Conservation (phyloP, 2,888 invertebrate species). For the Coronaproctus castanopsis region DNA sequence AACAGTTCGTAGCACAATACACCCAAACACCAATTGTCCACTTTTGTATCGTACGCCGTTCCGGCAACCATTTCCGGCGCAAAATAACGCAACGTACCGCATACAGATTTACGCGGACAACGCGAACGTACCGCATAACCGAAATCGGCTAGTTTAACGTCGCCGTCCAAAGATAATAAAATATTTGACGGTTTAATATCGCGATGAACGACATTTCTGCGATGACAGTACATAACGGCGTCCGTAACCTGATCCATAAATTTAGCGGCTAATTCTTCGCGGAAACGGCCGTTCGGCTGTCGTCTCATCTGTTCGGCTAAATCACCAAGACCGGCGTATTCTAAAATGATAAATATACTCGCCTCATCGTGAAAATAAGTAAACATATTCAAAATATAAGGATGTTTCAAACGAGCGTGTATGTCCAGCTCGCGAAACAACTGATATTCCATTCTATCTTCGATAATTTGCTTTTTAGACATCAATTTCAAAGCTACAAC, state of each 20-base stretch:
- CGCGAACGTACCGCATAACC: conserved; percentile 57
- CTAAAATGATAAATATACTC: conserved; percentile 68
- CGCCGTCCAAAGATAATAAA: conserved; percentile 48
- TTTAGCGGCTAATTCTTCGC: conserved; percentile 39
- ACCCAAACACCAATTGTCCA: conserved; percentile 91
- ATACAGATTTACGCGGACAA: conserved; percentile 50
- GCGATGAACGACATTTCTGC: conserved; percentile 69
- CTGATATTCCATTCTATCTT: conserved; percentile 50
- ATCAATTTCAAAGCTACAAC: conserved; percentile 48
- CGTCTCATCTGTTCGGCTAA: conserved; percentile 55
- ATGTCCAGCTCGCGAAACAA: conserved; percentile 82
- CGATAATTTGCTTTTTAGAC: conserved; percentile 59
- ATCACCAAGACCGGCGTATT: conserved; percentile 71
- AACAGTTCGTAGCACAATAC: conserved; percentile 81
- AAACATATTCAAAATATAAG: conserved; percentile 59
- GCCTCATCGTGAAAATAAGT: conserved; percentile 78
- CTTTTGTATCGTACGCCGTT: conserved; percentile 54
- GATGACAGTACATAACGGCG: conserved; percentile 71
- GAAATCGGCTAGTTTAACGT: conserved; percentile 77
- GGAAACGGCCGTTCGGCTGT: conserved; percentile 40
- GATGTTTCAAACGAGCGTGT: conserved; percentile 64
- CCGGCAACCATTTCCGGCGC: conserved; percentile 92
- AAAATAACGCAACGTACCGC: conserved; percentile 85
- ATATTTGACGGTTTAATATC: conserved; percentile 88
- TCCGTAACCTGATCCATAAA: conserved; percentile 78